Conservation (phyloP, 2,113 vertebrate species). For the Istiophorus platypterus region DNA sequence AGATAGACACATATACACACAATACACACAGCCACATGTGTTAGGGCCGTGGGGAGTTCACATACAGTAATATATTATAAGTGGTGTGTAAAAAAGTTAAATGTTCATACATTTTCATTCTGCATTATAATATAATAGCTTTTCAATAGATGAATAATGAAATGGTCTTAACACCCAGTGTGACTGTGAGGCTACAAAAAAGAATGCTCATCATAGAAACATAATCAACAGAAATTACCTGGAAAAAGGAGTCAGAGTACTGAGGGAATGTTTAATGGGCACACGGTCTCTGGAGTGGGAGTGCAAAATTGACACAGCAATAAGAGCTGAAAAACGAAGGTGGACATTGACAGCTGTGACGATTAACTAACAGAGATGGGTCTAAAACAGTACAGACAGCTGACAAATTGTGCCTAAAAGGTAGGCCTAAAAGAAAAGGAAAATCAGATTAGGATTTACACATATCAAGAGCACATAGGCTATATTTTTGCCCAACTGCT, state of each 20-base stretch:
- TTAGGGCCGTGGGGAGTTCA: background rate
- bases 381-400: slow-evolving; percentile 5
- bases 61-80: background rate
- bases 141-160: background rate
- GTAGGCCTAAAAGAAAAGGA: background rate
- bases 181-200: background rate
- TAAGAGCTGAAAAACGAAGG: background rate
- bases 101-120: background rate
- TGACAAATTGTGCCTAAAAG: slow-evolving; percentile 1
- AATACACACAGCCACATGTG: background rate
- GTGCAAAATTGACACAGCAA: background rate
- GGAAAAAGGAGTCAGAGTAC: background rate
- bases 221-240: background rate
- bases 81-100: background rate
- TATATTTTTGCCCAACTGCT: background rate
- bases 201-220: background rate
- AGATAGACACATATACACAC: background rate
- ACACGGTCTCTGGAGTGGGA: background rate
- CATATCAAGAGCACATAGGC: background rate
- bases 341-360: background rate
- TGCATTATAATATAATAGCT: background rate
- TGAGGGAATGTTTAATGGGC: background rate
- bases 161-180: background rate
- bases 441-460: slow-evolving; percentile 12
- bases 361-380: background rate